Base-by-base conservation (phyloP, 2,888 invertebrate species). In the Graphium colonna region DNA sequence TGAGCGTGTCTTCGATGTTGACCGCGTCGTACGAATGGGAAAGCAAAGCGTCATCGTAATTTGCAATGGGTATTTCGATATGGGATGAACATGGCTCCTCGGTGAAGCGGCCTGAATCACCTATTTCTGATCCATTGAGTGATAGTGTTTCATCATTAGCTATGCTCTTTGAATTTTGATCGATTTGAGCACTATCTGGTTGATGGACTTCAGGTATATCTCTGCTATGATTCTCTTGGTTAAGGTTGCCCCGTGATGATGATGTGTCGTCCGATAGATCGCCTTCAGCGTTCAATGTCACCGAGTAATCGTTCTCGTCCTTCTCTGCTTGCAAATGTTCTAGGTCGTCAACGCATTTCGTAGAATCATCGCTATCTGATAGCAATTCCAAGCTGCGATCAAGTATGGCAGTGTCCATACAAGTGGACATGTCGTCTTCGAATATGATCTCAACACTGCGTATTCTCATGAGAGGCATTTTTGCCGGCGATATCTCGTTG, bases 391-490 rank as follows among this genome's bases (percentile, higher is more conserved):
- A 66, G 51, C 82, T 83, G 42, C 77, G 73, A 51, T 87, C 88
- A 9, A 86, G 60, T 9, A 82, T 60, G 1, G 75, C 80, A 0
- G 81, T 81, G 56, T 87, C 86, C 0, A 82, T 81, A 60, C 82
- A 87, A 31, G 85, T 73, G 26, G 88, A 87, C 75, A 88, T 75
- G 71, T 88, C 89, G 51, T 88, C 88, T 62, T 89, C 87, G 62
- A 88, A 89, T 1, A 88, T 82, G 9, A 89, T 89, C 70, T 89
- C 88, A 51, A 89, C 87, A 64, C 89, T 89, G 49, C 87, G 68
- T 51, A 88, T 89, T 57, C 88, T 78, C 86, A 88, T 86, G 4
- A 88, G 73, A 2, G 88, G 87, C 75, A 87, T 82, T 66, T 84
- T 88, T 4, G 75, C 68, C 0, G 85, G 88, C 1, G 88, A 85